A percentile compares a stretch with the other conserved stretches of the same genome.
Conservation (phyloP, 2,888 invertebrate species). For the Stenchaetothrips biformis region DNA sequence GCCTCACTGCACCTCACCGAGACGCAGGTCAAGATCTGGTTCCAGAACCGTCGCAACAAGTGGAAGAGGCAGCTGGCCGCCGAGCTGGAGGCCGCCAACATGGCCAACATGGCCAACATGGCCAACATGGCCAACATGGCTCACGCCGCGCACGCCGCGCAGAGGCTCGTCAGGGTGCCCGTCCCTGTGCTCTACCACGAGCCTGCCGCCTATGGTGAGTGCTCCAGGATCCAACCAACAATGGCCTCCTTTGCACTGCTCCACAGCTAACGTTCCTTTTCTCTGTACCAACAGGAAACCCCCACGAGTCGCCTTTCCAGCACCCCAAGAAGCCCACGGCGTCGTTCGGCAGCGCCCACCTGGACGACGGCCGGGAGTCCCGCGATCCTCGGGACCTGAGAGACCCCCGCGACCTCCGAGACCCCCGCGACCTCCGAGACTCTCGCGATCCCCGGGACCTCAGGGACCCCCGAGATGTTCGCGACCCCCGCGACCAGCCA, state of each 20-base stretch:
- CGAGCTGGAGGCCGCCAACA: slow-evolving; percentile 78
- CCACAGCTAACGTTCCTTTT: neutral
- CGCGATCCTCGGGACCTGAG: too few species aligned
- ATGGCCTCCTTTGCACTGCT: neutral
- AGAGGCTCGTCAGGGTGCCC: slow-evolving; percentile 87
- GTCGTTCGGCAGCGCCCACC: neutral
- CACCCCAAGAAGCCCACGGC: slow-evolving; percentile 3
- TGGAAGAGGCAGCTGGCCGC: slow-evolving; percentile 93
- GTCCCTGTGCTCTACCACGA: slow-evolving; percentile 95
- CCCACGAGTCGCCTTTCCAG: neutral
- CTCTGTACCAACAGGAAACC: slow-evolving; percentile 15
- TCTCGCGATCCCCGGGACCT: neutral
- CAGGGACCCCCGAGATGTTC: neutral
- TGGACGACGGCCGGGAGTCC: neutral
- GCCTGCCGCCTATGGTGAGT: slow-evolving; percentile 48
- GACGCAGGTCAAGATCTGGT: slow-evolving; percentile 94
- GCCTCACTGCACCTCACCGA: slow-evolving; percentile 88
- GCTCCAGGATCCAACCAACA: neutral
- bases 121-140: slow-evolving; percentile 46
- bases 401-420: slow-evolving; percentile 26
- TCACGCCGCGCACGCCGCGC: slow-evolving; percentile 90
- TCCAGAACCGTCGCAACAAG: slow-evolving; percentile 89
- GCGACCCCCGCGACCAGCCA: neutral
- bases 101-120: slow-evolving; percentile 43
- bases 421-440: neutral